A percentile compares a stretch with the other conserved stretches of the same genome.
Evolutionary conservation across 2,888 invertebrate genomes (phyloP).

Genomic region (Orthosia incerta): DNA sequence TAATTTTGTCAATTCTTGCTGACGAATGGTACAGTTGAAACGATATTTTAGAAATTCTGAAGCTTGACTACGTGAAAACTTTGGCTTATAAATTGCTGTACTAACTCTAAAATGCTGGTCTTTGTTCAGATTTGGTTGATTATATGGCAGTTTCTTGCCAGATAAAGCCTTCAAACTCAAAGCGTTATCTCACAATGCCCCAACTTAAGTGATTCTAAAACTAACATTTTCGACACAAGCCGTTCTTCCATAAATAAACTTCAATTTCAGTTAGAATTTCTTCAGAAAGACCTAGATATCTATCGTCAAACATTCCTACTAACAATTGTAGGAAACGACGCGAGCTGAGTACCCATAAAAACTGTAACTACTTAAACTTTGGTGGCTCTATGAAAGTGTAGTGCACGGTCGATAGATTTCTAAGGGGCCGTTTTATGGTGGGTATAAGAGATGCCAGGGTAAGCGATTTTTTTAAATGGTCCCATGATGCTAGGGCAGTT

Average conservation of each 20-base stretch:
- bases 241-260: constrained; percentile 1
- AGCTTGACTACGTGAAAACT: not conserved
- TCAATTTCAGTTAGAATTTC: not conserved
- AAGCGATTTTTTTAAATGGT: constrained; percentile 7
- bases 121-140: no score
- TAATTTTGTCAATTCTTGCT: constrained; percentile 1
- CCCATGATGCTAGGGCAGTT: not conserved
- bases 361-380: constrained; percentile 50
- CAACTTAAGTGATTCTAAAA: not conserved
- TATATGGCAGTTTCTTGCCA: no score
- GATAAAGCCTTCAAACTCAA: no score
- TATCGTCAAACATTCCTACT: constrained; percentile 7
- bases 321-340: constrained; percentile 43
- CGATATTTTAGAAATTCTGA: not conserved
- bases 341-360: constrained; percentile 44
- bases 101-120: no score
- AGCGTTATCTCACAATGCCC: no score
- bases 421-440: constrained; percentile 9
- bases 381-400: constrained; percentile 27
- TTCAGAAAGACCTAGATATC: not conserved
- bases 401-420: constrained; percentile 47
- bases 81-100: no score
- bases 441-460: not conserved
- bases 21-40: not conserved
- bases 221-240: no score